phyloP scores from a whole-genome alignment of 2,113 vertebrate species.

The Lichenostomus cassidix region DNA sequence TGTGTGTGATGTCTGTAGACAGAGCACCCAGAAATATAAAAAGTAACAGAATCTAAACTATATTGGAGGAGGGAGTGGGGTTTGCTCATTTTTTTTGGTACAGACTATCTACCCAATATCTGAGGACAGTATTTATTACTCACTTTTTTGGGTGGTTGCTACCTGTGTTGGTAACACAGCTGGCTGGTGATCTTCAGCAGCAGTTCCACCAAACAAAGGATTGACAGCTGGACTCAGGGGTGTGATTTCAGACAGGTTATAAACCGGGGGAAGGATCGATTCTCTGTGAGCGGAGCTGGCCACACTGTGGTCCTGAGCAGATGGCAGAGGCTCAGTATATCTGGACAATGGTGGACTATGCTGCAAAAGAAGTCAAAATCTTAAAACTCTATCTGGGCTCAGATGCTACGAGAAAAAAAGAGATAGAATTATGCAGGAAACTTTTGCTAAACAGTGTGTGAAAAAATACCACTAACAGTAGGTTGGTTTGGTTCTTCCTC shows the following conservation, averaged over 20 bases:
- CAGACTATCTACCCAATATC: neutral
- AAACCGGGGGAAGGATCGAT: accelerated
- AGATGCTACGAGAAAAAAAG: neutral
- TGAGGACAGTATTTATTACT: neutral
- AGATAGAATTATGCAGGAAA: neutral
- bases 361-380: constrained; percentile 11
- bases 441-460: neutral
- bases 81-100: accelerated
- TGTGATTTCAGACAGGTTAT: neutral
- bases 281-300: neutral
- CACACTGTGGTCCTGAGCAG: neutral
- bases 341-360: neutral
- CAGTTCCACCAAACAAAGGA: neutral
- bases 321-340: neutral
- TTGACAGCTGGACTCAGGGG: neutral
- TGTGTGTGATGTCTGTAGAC: neutral
- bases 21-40: neutral
- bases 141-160: constrained; percentile 7
- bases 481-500: neutral
- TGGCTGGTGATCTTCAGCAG: neutral
- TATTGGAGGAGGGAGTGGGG: neutral
- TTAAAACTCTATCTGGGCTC: neutral
- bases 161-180: neutral
- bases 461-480: neutral
- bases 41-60: neutral